Conservation (phyloP, 2,888 invertebrate species). For the Cylloceria caligata region DNA sequence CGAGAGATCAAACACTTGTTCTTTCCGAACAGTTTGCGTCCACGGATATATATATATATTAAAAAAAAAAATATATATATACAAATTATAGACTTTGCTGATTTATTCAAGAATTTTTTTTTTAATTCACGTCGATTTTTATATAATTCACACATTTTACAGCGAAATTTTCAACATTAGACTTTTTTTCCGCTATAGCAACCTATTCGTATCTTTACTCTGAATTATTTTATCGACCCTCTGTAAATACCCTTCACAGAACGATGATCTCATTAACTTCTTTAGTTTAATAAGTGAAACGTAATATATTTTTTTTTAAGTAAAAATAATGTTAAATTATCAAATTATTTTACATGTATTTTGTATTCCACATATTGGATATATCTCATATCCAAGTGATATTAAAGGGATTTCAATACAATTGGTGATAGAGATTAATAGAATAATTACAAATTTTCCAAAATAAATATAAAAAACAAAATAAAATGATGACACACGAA, state of each 20-base stretch:
- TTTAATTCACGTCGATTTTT: not conserved
- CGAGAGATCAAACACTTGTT: constrained; percentile 22
- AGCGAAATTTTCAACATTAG: not conserved
- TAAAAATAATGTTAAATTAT: too few relatives aligned
- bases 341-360: too few relatives aligned
- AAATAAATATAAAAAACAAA: too few relatives aligned
- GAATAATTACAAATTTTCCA: too few relatives aligned
- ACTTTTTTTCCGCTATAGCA: not conserved
- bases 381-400: not conserved
- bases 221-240: not conserved
- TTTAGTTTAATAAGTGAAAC: too few relatives aligned
- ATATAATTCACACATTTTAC: not conserved
- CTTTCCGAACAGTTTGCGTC: constrained; percentile 4
- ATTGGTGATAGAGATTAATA: too few relatives aligned
- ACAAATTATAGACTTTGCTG: not conserved
- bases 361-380: not conserved
- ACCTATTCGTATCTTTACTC: too few relatives aligned
- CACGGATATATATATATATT: not conserved
- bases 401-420: not conserved
- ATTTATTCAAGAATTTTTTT: not conserved
- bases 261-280: too few relatives aligned
- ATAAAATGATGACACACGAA: too few relatives aligned
- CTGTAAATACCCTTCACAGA: too few relatives aligned
- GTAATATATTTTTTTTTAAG: too few relatives aligned
- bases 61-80: not conserved